Evolutionary conservation across 2,797 vertebrate genomes (phyloP).

Genomic region (Catostomus latipinnis): DNA sequence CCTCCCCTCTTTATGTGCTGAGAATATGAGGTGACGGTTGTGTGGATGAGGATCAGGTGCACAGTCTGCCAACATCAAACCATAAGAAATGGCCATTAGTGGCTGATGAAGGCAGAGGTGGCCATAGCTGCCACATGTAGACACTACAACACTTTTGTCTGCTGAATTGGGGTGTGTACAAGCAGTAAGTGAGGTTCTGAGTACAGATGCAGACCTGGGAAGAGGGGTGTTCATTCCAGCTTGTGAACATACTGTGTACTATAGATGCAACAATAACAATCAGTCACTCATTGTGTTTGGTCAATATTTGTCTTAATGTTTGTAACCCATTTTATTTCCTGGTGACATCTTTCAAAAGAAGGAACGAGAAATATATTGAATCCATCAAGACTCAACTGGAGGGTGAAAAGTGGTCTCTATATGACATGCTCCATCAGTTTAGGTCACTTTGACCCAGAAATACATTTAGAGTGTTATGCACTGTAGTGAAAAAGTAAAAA

Average conservation of each 20-base stretch:
- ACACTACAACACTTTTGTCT: constrained; percentile 15
- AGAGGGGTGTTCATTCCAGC: too few relatives aligned
- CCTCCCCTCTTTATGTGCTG: background rate
- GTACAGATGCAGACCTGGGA: background rate
- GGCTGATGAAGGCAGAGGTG: constrained; percentile 5
- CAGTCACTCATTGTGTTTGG: too few relatives aligned
- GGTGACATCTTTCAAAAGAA: too few relatives aligned
- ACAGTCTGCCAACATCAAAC: constrained; percentile 27
- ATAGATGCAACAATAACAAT: background rate
- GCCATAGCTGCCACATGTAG: constrained; percentile 21
- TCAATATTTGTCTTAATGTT: too few relatives aligned
- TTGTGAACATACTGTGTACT: background rate
- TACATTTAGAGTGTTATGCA: too few relatives aligned
- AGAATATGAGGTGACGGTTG: background rate
- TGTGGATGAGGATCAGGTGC: constrained; percentile 13
- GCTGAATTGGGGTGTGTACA: background rate
- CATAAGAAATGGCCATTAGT: constrained; percentile 24
- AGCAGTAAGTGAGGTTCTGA: constrained; percentile 1
- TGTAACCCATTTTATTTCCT: too few relatives aligned
- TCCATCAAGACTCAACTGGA: too few relatives aligned
- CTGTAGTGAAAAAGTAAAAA: too few relatives aligned
- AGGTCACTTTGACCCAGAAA: too few relatives aligned
- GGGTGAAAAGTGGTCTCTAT: too few relatives aligned
- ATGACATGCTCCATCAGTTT: too few relatives aligned
- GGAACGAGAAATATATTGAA: too few relatives aligned